Conservation (phyloP, 1,140 invertebrate genomes). For the Heliconius hermathena region DNA sequence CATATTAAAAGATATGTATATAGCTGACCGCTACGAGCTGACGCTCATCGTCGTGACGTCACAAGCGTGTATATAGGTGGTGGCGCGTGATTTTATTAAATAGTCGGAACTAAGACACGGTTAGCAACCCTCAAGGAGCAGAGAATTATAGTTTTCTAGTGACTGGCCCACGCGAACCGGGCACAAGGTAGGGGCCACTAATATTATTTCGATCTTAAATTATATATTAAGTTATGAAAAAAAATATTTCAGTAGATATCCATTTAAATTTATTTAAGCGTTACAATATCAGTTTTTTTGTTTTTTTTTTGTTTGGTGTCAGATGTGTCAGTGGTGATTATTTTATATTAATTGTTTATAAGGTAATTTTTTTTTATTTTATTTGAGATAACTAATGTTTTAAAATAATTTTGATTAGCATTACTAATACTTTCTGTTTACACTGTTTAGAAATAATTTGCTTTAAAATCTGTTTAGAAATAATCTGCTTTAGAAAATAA, state of each 20-base stretch:
- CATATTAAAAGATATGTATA: neutral
- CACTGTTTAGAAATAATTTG: too few species aligned
- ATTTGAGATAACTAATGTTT: too few species aligned
- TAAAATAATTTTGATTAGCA: too few species aligned
- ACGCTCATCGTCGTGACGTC: conserved; percentile 52
- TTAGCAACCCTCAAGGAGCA: conserved; percentile 43
- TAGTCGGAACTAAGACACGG: conserved; percentile 59
- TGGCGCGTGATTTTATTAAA: conserved; percentile 58
- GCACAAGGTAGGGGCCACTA: conserved; percentile 46
- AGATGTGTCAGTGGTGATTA: neutral
- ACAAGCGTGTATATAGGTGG: conserved; percentile 64
- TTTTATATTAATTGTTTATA: neutral
- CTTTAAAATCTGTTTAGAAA: too few species aligned
- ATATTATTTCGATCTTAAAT: neutral
- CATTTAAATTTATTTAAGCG: neutral
- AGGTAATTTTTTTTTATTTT: too few species aligned
- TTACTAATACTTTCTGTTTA: too few species aligned
- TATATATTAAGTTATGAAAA: neutral
- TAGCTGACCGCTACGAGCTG: conserved; percentile 4
- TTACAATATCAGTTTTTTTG: too few species aligned
- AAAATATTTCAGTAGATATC: neutral
- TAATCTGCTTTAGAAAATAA: too few species aligned
- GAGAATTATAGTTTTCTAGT: conserved; percentile 38
- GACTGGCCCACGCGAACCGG: conserved; percentile 33
- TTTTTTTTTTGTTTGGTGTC: neutral